These are phyloP conservation scores for Tetranychus cinnabarinus DNA, from an alignment of 1,140 invertebrate species.

Conservation along the genomic window DNA sequence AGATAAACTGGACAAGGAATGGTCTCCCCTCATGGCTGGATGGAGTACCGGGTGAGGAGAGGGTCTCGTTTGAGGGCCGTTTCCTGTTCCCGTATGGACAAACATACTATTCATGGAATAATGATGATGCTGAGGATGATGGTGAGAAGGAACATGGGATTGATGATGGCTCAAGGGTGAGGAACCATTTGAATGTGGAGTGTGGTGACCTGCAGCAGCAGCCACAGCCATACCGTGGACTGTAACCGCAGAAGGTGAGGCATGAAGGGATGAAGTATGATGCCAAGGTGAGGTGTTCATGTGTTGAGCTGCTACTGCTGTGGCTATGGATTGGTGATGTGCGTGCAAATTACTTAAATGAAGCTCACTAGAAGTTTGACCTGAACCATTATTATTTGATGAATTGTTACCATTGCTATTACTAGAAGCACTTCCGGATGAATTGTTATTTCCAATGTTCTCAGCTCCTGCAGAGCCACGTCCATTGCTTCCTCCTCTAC, in stretches of 20 bases:
- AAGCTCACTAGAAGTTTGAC: not conserved
- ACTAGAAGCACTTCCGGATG: not conserved
- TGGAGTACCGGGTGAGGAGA: not conserved
- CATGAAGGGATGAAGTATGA: constrained; percentile 6
- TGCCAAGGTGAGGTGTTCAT: constrained; percentile 13
- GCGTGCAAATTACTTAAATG: not conserved
- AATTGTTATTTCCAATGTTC: not conserved
- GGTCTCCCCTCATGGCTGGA: not conserved
- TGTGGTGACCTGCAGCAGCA: not conserved
- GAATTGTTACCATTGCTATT: not conserved
- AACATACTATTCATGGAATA: constrained; percentile 14
- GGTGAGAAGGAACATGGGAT: constrained; percentile 9
- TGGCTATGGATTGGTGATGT: not conserved
- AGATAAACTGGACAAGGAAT: not conserved
- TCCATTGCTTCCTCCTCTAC: not conserved
- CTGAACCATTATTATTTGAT: not conserved
- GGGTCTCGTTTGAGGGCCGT: not conserved
- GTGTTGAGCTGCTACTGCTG: constrained; percentile 9
- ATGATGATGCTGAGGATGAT: constrained; percentile 10
- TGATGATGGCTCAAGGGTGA: constrained; percentile 13
- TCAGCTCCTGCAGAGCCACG: not conserved
- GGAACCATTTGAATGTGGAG: constrained; percentile 12
- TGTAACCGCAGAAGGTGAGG: not conserved
- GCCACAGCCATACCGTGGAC: constrained; percentile 8
- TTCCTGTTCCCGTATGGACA: not conserved